Evolutionary conservation across 2,113 vertebrate genomes (phyloP), one percentile per base, ranked within the genome.

Genomic region (Climacteris rufus): DNA sequence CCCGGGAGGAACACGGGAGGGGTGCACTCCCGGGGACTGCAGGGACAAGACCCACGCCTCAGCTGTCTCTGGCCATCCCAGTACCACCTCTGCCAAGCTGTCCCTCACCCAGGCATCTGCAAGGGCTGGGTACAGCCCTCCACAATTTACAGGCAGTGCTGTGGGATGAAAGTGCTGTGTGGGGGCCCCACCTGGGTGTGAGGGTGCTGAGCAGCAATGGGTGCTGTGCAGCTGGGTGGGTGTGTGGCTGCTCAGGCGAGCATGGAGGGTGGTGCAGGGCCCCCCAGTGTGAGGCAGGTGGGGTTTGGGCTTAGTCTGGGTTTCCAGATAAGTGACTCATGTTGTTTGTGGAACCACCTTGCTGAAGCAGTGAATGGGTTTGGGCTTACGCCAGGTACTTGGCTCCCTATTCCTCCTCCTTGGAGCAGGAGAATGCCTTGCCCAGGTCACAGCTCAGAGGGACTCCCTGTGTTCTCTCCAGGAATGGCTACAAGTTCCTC

Each of bases 401-500:
- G 7, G 7, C 24, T 37, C 14, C 18, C 4, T 44, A 18, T 39
- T 35, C 39, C 18, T n/a, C 21, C 9, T 30, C 0, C 3, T 25
- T 21, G 2, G 56, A 45, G 37, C 22, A 14, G 57, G 40, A 82
- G 39, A 24, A 37, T 30, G 6, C 39, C 22, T 8, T 37, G 75
- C 20, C 9, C 9, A 22, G 45, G 25, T 13, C 39, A 9, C 39
- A 35, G 64, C 77, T 87, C 69, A 40, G 69, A 50, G 25, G 15
- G 6, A 6, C 33, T 92, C 60, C 42, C 42, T 92, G 39, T 66
- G 23, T 47, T 79, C 31, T 77, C 66, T 56, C 54, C 90, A 99
- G 99, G 97, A 99, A 99, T 3, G 99, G 99, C 60, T 99, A 99
- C 95, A 99, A 99, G 96, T 99, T 99, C 97, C 98, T 99, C 84